These are phyloP conservation scores for Plecotus auritus DNA, from an alignment of 2,113 vertebrate genomes.

Conservation along the genomic window DNA sequence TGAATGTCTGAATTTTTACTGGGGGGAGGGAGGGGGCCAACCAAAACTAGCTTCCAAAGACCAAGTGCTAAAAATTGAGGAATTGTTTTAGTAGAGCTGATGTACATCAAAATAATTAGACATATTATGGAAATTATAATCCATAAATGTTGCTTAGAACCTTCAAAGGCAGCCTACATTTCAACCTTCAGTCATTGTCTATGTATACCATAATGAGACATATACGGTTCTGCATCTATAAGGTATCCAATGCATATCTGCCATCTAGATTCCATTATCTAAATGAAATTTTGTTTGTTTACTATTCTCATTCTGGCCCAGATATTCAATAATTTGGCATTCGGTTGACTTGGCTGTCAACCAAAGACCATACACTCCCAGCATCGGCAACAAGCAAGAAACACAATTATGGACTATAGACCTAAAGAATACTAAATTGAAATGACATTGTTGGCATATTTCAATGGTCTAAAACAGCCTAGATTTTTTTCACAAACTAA, in stretches of 20 bases:
- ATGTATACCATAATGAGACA: neutral
- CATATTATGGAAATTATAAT: neutral
- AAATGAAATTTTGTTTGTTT: slow-evolving; percentile 44
- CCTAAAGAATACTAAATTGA: neutral
- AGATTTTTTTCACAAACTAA: neutral
- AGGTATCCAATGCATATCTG: neutral
- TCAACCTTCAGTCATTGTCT: neutral
- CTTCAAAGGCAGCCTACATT: neutral
- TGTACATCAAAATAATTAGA: neutral
- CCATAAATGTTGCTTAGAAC: neutral
- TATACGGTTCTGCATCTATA: neutral
- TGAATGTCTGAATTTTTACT: slow-evolving; percentile 7
- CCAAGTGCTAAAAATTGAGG: neutral
- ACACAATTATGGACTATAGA: neutral
- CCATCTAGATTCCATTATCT: neutral
- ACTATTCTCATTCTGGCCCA: neutral
- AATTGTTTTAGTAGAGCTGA: neutral
- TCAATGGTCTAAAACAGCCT: neutral
- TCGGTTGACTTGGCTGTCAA: neutral
- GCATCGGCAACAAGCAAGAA: neutral
- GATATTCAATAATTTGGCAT: neutral
- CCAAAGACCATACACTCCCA: neutral
- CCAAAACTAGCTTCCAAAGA: neutral
- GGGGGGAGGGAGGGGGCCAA: neutral
- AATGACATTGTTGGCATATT: neutral